Base-by-base conservation (phyloP, 2,113 vertebrate species). In the Leucosticte australis region DNA sequence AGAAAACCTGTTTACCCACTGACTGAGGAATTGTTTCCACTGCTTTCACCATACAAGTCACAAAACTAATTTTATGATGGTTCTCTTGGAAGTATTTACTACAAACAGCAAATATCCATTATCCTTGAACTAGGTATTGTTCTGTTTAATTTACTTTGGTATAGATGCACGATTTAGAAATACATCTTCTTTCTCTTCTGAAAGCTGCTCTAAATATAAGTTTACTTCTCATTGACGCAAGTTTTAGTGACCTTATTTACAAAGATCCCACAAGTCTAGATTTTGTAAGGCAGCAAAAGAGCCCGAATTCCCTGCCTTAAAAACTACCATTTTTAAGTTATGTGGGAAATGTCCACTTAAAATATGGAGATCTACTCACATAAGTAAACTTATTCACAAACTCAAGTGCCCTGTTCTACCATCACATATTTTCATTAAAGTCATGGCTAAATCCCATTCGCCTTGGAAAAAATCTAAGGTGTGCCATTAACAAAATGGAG, bases 1-100 rank as follows among this genome's bases (percentile, higher is more conserved):
- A 96, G 95, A 96, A 93, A 98, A 98, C 87, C 94, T 97, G 96
- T 97, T 97, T 97, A 95, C 81, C 87, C 92, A 95, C 35, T 94
- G 94, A 97, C 87, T 94, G 91, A 97, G 91, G 95, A 98, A 97
- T 97, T 96, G 97, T 95, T 97, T 90, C 79, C 80, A 94, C 88
- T 96, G 97, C 97, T 97, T 97, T 97, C 96, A 95, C 82, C 11
- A 41, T 88, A 91, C 89, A 94, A 97, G 86, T 88, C 95, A 96
- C 81, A 95, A 95, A 98, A 97, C 97, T 96, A 98, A 98, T 98
- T 98, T 97, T 97, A 90, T 96, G 97, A 98, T 97, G 96, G 94
- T 97, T 96, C 93, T 97, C 83, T 90, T 97, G 81, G 90, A 97
- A 96, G 93, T 94, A 96, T 97, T 97, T 97, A 90, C 90, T 93